phyloP scores from a whole-genome alignment of 2,113 vertebrate species.

The Amazona vittata region DNA sequence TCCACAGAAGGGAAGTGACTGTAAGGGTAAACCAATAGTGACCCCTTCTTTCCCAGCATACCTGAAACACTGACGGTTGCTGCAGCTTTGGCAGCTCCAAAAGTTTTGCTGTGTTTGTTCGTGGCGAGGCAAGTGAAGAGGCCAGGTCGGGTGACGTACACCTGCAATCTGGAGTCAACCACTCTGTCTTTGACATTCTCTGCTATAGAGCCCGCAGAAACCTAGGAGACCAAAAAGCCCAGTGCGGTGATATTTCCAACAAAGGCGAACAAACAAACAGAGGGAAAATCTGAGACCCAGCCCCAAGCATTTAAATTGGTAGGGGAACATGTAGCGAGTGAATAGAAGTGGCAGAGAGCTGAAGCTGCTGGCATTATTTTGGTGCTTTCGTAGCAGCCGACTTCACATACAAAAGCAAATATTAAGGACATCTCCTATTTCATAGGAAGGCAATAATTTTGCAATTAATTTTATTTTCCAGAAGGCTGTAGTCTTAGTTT shows the following conservation, averaged over 20 bases:
- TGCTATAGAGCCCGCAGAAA: conserved; percentile 85
- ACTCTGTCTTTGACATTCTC: conserved; percentile 87
- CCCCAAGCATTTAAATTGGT: neutral
- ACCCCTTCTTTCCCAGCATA: conserved; percentile 20
- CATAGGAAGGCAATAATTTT: neutral
- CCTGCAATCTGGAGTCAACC: conserved; percentile 86
- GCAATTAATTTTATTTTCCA: neutral
- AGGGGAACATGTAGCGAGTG: neutral
- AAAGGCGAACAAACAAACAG: neutral
- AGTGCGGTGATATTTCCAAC: neutral
- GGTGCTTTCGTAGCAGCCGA: neutral
- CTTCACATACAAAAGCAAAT: neutral
- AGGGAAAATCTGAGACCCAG: neutral
- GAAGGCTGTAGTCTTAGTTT: neutral
- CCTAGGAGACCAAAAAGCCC: conserved; percentile 66
- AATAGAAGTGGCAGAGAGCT: neutral
- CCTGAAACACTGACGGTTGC: conserved; percentile 89
- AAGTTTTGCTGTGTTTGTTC: conserved; percentile 91
- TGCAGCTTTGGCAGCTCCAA: conserved; percentile 89
- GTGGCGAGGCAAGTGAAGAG: conserved; percentile 93
- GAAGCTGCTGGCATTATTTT: neutral
- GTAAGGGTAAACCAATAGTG: neutral
- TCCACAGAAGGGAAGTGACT: neutral
- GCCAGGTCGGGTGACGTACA: conserved; percentile 86
- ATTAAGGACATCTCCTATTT: neutral